A percentile compares a stretch with the other conserved stretches of the same genome.
phyloP scores from a whole-genome alignment of 2,888 invertebrate genomes.

The Drosophila mayaguana region DNA sequence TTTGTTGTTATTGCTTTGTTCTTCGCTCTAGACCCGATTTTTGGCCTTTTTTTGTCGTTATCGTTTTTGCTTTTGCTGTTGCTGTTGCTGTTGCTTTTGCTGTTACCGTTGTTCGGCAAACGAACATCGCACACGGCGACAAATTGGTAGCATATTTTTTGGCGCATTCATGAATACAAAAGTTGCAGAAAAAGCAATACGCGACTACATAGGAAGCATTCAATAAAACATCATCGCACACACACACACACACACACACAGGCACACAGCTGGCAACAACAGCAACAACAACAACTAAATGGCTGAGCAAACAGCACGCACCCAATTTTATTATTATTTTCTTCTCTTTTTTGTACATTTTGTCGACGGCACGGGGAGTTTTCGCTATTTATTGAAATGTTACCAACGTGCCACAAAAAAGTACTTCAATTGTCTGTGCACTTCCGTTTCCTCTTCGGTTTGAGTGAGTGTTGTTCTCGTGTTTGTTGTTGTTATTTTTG shows the following conservation, averaged over 20 bases:
- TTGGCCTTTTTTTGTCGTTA: conserved; percentile 11
- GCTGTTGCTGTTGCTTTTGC: conserved; percentile 7
- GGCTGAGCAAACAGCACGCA: conserved; percentile 60
- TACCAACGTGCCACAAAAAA: conserved; percentile 74
- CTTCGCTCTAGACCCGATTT: conserved; percentile 44
- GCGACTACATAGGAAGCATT: conserved; percentile 74
- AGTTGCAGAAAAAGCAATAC: conserved; percentile 59
- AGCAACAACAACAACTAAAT: conserved; percentile 29
- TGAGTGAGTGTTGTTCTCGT: conserved; percentile 37
- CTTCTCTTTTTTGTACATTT: conserved; percentile 8
- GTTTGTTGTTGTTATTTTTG: conserved; percentile 34
- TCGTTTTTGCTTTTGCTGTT: too few relatives aligned
- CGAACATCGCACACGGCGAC: conserved; percentile 73
- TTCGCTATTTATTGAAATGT: conserved; percentile 77
- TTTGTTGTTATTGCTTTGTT: conserved; percentile 78
- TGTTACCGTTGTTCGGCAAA: conserved; percentile 41
- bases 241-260: background rate
- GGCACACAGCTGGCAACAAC: background rate
- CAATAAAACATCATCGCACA: conserved; percentile 75
- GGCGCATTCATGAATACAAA: conserved; percentile 76
- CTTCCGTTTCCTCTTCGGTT: conserved; percentile 73
- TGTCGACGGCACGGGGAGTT: conserved; percentile 5
- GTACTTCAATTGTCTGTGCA: conserved; percentile 78
- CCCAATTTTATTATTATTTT: conserved; percentile 56
- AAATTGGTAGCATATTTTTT: conserved; percentile 80